Base-by-base conservation (phyloP, 2,888 invertebrate species). In the Alloscopus bannaensis region DNA sequence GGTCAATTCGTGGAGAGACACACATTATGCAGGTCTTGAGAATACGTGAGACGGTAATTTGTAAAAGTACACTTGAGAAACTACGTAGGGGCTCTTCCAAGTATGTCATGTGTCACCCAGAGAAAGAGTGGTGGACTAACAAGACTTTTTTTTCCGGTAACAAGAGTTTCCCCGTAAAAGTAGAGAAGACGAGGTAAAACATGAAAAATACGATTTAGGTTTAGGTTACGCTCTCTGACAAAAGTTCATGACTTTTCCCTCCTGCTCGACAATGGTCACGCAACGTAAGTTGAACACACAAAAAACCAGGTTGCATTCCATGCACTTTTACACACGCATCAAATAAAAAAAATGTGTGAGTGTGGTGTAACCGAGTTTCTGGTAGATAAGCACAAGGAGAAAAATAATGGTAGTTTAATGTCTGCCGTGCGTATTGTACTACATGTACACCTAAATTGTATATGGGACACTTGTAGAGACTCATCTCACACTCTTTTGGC, bases 401-500 rank as follows among this genome's bases (percentile, higher is more conserved):
- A 36, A 36, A 36, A 36, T 36, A 13, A 13, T 13, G 6, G 6
- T 36, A 13, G 36, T 36, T 13, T 8, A 8, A 36, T 36, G 13
- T 36, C 6, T 13, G 36, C 13, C 13, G 36, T 36, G 36, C 13
- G 36, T 13, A 36, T 47, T 47, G 50, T 50, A 22, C 3, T 20
- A 18, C 8, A 22, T 50, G 22, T 20, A 11, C 47, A 36, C 6
- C 36, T 8, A 36, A 36, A 36, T 50, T 11, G 11, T 50, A 50
- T 22, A 50, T 50, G 16, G 50, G 13, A 11, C 57, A 57, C 57
- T 57, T 57, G 28, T 57, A 57, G 13, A 28, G 26, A 42, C 59
- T 71, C 45, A 36, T 60, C 50, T 73, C 73, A 65, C 73, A 73
- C 73, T 73, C 62, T 73, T 65, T 65, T 73, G 73, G 73, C 73